A percentile compares a stretch with the other conserved stretches of the same genome.
Evolutionary conservation across 2,113 vertebrate species (phyloP).

Genomic region (Apodemus speciosus): DNA sequence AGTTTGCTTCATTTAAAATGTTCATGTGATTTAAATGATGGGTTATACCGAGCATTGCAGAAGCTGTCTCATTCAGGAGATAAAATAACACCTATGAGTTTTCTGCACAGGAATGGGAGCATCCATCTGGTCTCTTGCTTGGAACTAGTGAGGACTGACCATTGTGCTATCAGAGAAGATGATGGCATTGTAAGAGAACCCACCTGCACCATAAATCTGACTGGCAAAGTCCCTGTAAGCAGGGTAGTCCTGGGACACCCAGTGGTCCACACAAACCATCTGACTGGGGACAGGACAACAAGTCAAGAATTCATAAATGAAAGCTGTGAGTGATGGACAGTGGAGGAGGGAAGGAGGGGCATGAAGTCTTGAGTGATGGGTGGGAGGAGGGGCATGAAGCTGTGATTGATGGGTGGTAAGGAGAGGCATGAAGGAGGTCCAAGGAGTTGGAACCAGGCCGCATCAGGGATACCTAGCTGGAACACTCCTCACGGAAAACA

Average conservation of each 20-base stretch:
- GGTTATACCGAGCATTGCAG: background rate
- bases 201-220: background rate
- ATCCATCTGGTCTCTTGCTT: fast-evolving
- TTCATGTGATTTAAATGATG: background rate
- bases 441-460: background rate
- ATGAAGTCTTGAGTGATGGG: too few relatives aligned
- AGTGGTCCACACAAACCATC: fast-evolving
- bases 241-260: too few relatives aligned
- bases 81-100: background rate
- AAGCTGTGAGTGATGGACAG: too few relatives aligned
- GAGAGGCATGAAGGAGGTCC: too few relatives aligned
- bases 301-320: fast-evolving
- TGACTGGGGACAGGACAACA: fast-evolving
- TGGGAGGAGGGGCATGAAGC: too few relatives aligned
- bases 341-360: too few relatives aligned
- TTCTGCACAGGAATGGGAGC: background rate
- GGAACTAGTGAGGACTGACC: background rate
- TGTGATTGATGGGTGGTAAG: too few relatives aligned
- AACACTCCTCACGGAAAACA: background rate
- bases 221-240: background rate
- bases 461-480: fast-evolving
- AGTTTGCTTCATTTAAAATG: background rate
- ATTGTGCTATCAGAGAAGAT: background rate
- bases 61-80: background rate
- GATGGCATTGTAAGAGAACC: fast-evolving